Conservation (phyloP, 2,113 vertebrate species). For the Laticauda colubrina region DNA sequence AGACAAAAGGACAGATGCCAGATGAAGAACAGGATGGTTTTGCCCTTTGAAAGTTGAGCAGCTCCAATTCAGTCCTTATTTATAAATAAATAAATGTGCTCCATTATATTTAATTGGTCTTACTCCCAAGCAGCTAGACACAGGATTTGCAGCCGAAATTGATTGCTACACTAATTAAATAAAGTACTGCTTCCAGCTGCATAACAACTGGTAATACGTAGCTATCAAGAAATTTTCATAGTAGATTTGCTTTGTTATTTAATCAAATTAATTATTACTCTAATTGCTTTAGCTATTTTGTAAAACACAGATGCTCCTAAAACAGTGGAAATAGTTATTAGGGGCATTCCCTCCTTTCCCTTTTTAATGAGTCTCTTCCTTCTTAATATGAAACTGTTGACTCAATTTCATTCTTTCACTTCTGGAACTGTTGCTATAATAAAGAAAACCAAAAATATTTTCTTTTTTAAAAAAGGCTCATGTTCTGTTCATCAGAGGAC, state of each 20-base stretch:
- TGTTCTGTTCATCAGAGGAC: constrained; percentile 50
- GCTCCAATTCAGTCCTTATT: not conserved
- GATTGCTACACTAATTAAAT: not conserved
- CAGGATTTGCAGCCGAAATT: not conserved
- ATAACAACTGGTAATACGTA: not conserved
- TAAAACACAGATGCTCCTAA: not conserved
- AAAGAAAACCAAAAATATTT: constrained; percentile 46
- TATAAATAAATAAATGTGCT: not conserved
- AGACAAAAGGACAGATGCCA: not conserved
- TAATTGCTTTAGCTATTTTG: not conserved
- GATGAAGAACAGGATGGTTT: not conserved
- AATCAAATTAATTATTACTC: not conserved
- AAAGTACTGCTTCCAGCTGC: not conserved
- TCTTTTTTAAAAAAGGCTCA: constrained; percentile 9
- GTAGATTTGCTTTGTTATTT: not conserved
- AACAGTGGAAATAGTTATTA: not conserved
- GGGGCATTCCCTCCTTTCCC: not conserved
- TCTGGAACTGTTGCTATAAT: constrained; percentile 9
- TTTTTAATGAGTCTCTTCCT: not conserved
- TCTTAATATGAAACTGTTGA: constrained; percentile 44
- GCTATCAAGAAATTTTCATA: not conserved
- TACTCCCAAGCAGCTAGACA: not conserved
- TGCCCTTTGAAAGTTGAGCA: not conserved
- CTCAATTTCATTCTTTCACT: constrained; percentile 36
- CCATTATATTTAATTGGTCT: not conserved